Base-by-base conservation (phyloP, 2,113 vertebrate species). In the Gopherus evgoodei region DNA sequence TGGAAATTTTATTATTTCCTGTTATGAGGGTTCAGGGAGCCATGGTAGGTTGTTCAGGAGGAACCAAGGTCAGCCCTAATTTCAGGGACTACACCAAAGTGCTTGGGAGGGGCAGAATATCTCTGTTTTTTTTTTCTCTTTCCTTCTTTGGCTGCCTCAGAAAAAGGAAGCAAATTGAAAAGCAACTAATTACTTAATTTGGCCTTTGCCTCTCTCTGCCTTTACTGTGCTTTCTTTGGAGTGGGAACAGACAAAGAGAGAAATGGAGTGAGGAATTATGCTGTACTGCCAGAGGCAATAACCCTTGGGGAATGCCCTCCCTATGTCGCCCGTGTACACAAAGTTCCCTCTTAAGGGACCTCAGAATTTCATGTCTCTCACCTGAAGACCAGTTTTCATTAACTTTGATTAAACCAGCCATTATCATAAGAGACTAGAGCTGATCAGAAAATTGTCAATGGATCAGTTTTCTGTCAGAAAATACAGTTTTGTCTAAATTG, bases 1-100 rank as follows among this genome's bases (percentile, higher is more conserved):
- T 94, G 93, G 96, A 85, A 95, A 86, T 82, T 91, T 96, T 93
- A 96, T 97, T 95, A 89, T 1, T 96, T 98, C 97, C 97, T 97
- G 97, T 97, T 97, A 72, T 97, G 96, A 91, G 94, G 90, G 87
- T 90, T 92, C 1, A 0, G 69, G 84, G 85, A 96, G 5, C 4
- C 2, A 3, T 1, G 1, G 0, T 21, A 88, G 86, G 81, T 82
- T 92, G 31, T 91, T 24, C 57, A 6, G 88, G 94, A 59, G 94
- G 2, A 81, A 13, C 1, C 6, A 0, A 72, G 83, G 91, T 35
- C 14, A 81, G 83, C 53, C 2, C 83, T 0, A 10, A 1, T 3
- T 1, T 47, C 21, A 10, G 89, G 50, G 49, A 3, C 38, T 42
- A 49, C 94, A 84, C 81, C 27, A 10, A 0, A 44, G 17, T 6